Evolutionary conservation across 2,797 vertebrate species (phyloP).

Genomic region (Hybognathus amarus): DNA sequence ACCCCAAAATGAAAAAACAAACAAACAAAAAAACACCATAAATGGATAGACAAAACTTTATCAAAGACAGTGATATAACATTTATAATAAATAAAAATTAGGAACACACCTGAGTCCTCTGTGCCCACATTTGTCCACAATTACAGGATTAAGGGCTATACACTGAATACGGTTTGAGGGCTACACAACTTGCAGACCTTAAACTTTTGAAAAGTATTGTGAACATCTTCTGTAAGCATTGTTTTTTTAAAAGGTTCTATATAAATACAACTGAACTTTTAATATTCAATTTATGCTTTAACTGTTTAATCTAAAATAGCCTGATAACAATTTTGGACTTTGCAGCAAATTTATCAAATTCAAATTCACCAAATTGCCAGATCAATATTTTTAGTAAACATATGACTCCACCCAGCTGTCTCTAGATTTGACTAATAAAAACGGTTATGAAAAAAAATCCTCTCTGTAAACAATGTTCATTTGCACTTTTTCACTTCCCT

Average conservation of each 20-base stretch:
- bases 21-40: too few species aligned
- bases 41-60: too few species aligned
- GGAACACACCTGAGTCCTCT: too few species aligned
- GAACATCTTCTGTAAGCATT: not conserved
- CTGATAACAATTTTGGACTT: not conserved
- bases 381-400: slow-evolving; percentile 15
- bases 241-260: too few species aligned
- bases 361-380: too few species aligned
- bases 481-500: slow-evolving; percentile 62
- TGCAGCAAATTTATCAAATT: not conserved
- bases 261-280: not conserved
- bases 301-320: not conserved
- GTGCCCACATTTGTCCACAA: too few species aligned
- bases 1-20: too few species aligned
- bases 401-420: not conserved
- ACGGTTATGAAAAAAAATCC: slow-evolving; percentile 23
- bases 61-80: too few species aligned
- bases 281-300: not conserved
- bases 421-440: slow-evolving; percentile 28
- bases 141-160: too few species aligned
- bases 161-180: too few species aligned
- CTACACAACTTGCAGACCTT: not conserved
- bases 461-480: slow-evolving; percentile 25
- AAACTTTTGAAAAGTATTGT: not conserved
- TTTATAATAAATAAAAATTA: too few species aligned